phyloP scores from a whole-genome alignment of 2,797 vertebrate genomes.

The Oreortyx pictus region DNA sequence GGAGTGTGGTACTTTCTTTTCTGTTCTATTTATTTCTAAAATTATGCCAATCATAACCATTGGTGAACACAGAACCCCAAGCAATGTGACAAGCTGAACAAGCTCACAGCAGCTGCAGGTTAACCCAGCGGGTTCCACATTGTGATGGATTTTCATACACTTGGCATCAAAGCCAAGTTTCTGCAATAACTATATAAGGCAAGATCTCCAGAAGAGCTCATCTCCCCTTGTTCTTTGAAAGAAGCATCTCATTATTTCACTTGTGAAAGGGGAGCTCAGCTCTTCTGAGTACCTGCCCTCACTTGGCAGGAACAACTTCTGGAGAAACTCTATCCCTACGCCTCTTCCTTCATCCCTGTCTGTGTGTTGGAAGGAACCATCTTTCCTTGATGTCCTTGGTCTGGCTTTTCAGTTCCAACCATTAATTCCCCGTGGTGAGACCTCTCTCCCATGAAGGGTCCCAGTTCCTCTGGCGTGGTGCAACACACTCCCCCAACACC shows the following conservation, averaged over 20 bases:
- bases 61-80: neutral
- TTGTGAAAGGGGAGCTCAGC: neutral
- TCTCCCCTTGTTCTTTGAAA: slow-evolving; percentile 32
- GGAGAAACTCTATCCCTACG: slow-evolving; percentile 3
- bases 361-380: neutral
- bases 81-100: accelerated
- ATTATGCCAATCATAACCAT: neutral
- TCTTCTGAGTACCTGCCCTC: neutral
- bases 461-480: neutral
- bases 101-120: neutral
- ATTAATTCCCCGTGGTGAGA: neutral
- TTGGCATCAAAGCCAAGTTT: neutral
- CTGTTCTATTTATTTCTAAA: neutral
- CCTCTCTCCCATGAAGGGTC: neutral
- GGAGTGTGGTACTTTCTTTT: neutral
- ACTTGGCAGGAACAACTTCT: neutral
- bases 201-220: slow-evolving; percentile 45
- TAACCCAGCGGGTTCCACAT: neutral
- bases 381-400: neutral
- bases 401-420: neutral
- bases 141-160: slow-evolving; percentile 38
- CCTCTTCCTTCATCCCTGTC: neutral
- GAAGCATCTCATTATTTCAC: slow-evolving; percentile 36
- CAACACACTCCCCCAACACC: neutral
- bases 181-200: slow-evolving; percentile 30